Evolutionary conservation across 2,888 invertebrate genomes (phyloP), one percentile per base, ranked within the genome.

Genomic region (Euzetes globulus): DNA sequence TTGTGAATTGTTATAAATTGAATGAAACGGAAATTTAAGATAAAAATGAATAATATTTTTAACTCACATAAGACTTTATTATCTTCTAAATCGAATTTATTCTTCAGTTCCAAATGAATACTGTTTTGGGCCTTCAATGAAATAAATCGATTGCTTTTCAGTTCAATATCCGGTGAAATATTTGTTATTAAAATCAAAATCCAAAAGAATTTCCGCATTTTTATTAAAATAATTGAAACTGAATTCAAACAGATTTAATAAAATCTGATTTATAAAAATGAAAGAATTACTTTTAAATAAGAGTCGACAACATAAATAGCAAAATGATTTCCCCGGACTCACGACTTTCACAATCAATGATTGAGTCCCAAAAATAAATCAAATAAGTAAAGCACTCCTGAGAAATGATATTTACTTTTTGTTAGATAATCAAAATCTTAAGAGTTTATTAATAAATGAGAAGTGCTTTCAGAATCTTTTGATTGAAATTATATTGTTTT

Each of bases 311-410:
- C 41, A 41, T n/a, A 58, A 58, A 58, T 22, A 19, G 17, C 1
- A n/a, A n/a, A 58, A 25, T 58, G 58, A 58, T 58, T 58, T 58
- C 58, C 58, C 58, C 2, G 58, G 58, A 58, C 58, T 58, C 19
- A 58, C 2, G 27, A 15, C 58, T 19, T 19, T 58, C 27, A 4
- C 11, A n/a, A 25, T 52, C n/a, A 19, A 9, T n/a, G n/a, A 52
- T 13, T 58, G n/a, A 22, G 27, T 58, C 27, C 3, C 19, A 25
- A 58, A n/a, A 27, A 52, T 52, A 52, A 19, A 22, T 52, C 22
- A 19, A 41, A 41, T 52, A 63, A 63, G 63, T 63, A 1, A 27
- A 27, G 11, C n/a, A 63, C 63, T 63, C 58, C 19, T 58, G 22
- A 58, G 29, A 15, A 25, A 22, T 50, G 29, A 37, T 63, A 27